Conservation (phyloP, 1,140 invertebrate genomes). For the Drosophila kanapiae region DNA sequence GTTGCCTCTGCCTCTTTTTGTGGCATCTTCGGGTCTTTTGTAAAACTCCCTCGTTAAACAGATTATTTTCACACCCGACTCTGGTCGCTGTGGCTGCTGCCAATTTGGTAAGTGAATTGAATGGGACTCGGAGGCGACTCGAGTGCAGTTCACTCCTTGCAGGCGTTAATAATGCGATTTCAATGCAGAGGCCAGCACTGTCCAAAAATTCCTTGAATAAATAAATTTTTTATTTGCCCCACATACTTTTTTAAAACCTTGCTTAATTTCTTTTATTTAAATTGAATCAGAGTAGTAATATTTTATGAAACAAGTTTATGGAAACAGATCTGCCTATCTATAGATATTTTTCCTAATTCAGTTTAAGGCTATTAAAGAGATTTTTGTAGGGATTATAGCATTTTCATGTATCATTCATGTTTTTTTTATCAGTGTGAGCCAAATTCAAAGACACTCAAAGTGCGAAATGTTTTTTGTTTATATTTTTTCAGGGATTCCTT, state of each 20-base stretch:
- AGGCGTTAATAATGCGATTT: constrained; percentile 84
- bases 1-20: constrained; percentile 29
- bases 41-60: constrained; percentile 83
- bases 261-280: too few species aligned
- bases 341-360: not conserved
- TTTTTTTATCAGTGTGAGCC: constrained; percentile 2
- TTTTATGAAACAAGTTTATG: too few species aligned
- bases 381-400: not conserved
- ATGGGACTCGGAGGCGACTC: constrained; percentile 25
- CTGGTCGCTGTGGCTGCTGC: constrained; percentile 37
- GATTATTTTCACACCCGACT: constrained; percentile 81
- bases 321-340: not conserved
- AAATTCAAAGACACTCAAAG: constrained; percentile 68
- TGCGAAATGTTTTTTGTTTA: constrained; percentile 56
- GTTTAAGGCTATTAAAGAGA: too few species aligned
- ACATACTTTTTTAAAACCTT: too few species aligned
- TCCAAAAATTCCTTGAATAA: too few species aligned
- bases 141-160: constrained; percentile 27
- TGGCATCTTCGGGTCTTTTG: constrained; percentile 70
- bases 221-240: too few species aligned
- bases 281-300: too few species aligned
- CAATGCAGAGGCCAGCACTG: constrained; percentile 63
- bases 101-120: constrained; percentile 66
- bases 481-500: constrained; percentile 43
- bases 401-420: too few species aligned